Base-by-base conservation (phyloP, 2,888 invertebrate species). In the Leistus spinibarbis region DNA sequence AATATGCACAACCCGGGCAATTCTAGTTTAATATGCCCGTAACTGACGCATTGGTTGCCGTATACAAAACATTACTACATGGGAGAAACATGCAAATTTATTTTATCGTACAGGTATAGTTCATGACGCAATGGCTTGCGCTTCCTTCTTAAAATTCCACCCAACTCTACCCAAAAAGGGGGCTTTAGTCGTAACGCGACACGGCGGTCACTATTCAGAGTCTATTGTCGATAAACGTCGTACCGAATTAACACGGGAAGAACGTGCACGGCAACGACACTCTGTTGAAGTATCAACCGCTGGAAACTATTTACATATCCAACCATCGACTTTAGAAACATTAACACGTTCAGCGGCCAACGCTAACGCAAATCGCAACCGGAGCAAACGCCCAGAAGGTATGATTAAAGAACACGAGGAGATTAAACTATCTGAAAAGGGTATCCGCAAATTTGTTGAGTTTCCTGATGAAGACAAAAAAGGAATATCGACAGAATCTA, bases 111-210 rank as follows among this genome's bases (percentile, higher is more conserved):
- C 80, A 90, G 92, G 97, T 13, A 92, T 98, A 64, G 97, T 98
- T 0, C 97, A 98, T 83, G 98, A 99, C 84, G 97, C 98, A 4
- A 98, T 99, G 92, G 97, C 98, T 0, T 98, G 97, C 83, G 97
- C 98, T 0, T 96, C 98, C 0, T 99, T 96, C 83, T 88, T 99
- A 7, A 97, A 97, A 86, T 98, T 98, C 83, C 95, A 96, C 84
- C 96, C 96, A 0, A 91, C 91, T 27, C 84, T 96, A 76, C 94
- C 95, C 17, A 96, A 96, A 82, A 91, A 93, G 82, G 93, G 89
- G 78, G 94, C 88, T 80, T 87, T 91, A 0, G 94, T 95, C 0
- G 91, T 94, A 2, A 94, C 94, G 0, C 88, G 91, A 83, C 87
- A 79, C 80, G 82, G 81, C 79, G 40, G 40, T 40, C 86, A 80